Percentiles rank a stretch among this genome's conserved stretches.
Conservation (phyloP, 2,797 vertebrate genomes). For the Esox masquinongy region DNA sequence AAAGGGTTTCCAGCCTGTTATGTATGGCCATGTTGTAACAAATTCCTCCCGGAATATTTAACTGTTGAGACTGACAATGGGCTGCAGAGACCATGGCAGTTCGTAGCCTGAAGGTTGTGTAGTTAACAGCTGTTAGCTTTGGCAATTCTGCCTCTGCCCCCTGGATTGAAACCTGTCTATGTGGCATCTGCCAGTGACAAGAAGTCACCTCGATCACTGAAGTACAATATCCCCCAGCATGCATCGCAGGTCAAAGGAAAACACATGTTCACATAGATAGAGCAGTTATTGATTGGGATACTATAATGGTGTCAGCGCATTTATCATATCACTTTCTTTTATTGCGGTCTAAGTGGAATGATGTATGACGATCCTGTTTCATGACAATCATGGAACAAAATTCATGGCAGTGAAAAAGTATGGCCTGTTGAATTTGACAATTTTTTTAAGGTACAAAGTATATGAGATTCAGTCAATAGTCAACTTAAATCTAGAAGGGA, state of each 20-base stretch:
- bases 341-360: slow-evolving; percentile 21
- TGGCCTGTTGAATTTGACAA: not conserved
- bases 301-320: slow-evolving; percentile 6
- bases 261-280: slow-evolving; percentile 59
- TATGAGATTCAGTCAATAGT: not conserved
- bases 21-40: slow-evolving; percentile 91
- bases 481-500: not conserved
- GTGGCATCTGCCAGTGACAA: slow-evolving; percentile 73
- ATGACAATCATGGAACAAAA: not conserved
- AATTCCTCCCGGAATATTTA: slow-evolving; percentile 99
- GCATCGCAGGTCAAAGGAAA: slow-evolving; percentile 46
- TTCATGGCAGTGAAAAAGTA: not conserved
- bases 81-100: slow-evolving; percentile 67
- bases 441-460: not conserved
- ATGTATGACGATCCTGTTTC: not conserved
- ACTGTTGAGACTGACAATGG: slow-evolving; percentile 86
- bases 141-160: slow-evolving; percentile 71
- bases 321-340: slow-evolving; percentile 43
- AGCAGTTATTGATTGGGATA: slow-evolving; percentile 61
- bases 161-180: slow-evolving; percentile 71
- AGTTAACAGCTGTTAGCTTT: slow-evolving; percentile 84
- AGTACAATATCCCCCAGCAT: slow-evolving; percentile 53
- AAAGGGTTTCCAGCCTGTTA: slow-evolving; percentile 91
- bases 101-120: slow-evolving; percentile 75
- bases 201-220: slow-evolving; percentile 64